Evolutionary conservation across 2,888 invertebrate genomes (phyloP), one percentile per base, ranked within the genome.

Genomic region (Cantharis nigra): DNA sequence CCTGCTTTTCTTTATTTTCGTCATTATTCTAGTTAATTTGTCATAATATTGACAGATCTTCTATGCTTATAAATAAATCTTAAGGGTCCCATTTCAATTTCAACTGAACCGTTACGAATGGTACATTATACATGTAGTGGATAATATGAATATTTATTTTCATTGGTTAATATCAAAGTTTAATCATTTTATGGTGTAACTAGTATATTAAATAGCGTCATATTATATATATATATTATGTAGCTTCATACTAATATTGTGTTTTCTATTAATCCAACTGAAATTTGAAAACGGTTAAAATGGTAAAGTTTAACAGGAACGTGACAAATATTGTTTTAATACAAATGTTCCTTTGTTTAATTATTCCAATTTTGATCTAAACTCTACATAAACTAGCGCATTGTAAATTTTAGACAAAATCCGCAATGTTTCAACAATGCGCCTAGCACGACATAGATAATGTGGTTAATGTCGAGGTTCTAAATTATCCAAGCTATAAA

Each of bases 401-500:
- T 63, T 33, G 74, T 63, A 69, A 49, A 67, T 28, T 74, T 74
- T 63, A 26, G 23, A 63, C 14, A 23, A 74, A 70, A 67, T 73
- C 49, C 67, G 65, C 69, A 62, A 62, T 33, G 69, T 65, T 73
- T 62, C 62, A 64, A 64, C 70, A 65, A 70, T 75, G 70, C 63
- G 63, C 75, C 23, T 23, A 67, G 65, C 65, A 23, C 65, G 70
- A 70, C 65, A 63, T 33, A 75, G 75, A 75, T 75, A 75, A 75
- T 75, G 70, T 63, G 63, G 70, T 75, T 75, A 75, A 70, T 75
- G 75, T 75, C 69, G 49, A 70, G 75, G 70, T 49, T 75, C 64
- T 75, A 75, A 75, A 75, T 75, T 75, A 75, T 75, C 63, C 65
- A 33, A 33, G 33, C 70, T 71, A 75, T 75, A 75, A 75, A 75